Evolutionary conservation across 2,888 invertebrate genomes (phyloP).

Genomic region (Andrena hattorfiana): DNA sequence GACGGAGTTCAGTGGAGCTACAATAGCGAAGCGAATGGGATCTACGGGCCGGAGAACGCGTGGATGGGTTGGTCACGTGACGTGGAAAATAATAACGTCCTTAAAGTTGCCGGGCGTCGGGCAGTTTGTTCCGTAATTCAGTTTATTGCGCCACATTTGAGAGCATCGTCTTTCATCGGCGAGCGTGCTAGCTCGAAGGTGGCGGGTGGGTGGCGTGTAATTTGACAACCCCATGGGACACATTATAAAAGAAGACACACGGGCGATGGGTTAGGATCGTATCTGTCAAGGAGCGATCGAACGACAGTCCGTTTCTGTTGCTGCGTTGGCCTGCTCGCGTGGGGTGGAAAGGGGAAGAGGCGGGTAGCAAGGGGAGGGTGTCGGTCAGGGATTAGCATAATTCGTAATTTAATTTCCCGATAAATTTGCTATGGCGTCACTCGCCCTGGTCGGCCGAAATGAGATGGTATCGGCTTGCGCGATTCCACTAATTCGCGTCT

Average conservation of each 20-base stretch:
- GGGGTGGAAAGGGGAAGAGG: neutral
- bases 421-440: constrained; percentile 77
- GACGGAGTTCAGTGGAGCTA: too few species aligned
- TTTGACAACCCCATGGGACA: constrained; percentile 7
- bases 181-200: neutral
- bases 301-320: neutral
- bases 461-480: constrained; percentile 80
- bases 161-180: constrained; percentile 36
- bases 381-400: constrained; percentile 75
- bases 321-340: constrained; percentile 1
- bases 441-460: constrained; percentile 65
- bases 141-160: constrained; percentile 15
- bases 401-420: constrained; percentile 83
- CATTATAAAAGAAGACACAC: constrained; percentile 14
- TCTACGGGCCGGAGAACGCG: neutral
- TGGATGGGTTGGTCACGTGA: neutral
- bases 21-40: neutral
- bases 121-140: neutral
- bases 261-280: constrained; percentile 28
- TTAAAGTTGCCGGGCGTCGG: neutral
- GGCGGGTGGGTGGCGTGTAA: constrained; percentile 41
- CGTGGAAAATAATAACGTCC: constrained; percentile 21
- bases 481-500: constrained; percentile 83
- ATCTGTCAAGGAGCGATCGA: constrained; percentile 36
- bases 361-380: neutral